These are phyloP conservation scores for Brachylomia viminalis DNA, from an alignment of 2,888 invertebrate species.

Conservation along the genomic window DNA sequence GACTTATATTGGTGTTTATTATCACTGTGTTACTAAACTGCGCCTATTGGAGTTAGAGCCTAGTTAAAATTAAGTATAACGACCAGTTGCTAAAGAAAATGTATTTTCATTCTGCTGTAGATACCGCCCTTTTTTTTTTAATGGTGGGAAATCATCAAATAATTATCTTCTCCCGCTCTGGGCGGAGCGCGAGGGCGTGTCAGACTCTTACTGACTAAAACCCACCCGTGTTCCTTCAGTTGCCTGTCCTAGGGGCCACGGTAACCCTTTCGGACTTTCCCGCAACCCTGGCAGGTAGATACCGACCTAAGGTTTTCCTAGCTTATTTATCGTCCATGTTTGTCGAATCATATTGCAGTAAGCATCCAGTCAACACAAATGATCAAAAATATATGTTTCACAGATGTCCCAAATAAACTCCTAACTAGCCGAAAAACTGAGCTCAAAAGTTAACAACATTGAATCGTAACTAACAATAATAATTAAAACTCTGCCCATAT, in stretches of 20 bases:
- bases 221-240: no score
- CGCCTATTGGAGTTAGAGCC: slow-evolving; percentile 5
- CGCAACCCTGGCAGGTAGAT: no score
- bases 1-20: slow-evolving; percentile 44
- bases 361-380: neutral
- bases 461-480: slow-evolving; percentile 32
- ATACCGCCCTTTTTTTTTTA: no score
- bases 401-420: slow-evolving; percentile 14
- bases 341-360: neutral
- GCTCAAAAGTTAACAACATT: slow-evolving; percentile 26
- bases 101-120: neutral
- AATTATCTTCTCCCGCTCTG: no score
- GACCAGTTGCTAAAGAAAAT: neutral
- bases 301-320: no score
- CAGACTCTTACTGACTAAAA: no score
- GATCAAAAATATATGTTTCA: neutral
- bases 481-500: slow-evolving; percentile 50
- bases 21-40: slow-evolving; percentile 14
- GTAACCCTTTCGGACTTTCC: no score
- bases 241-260: no score
- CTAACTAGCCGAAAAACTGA: slow-evolving; percentile 22
- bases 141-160: no score
- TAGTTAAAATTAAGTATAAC: slow-evolving; percentile 20
- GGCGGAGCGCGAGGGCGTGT: no score
- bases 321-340: neutral